Evolutionary conservation across 1,140 invertebrate genomes (phyloP).

Genomic region (Euwallacea fornicatus): DNA sequence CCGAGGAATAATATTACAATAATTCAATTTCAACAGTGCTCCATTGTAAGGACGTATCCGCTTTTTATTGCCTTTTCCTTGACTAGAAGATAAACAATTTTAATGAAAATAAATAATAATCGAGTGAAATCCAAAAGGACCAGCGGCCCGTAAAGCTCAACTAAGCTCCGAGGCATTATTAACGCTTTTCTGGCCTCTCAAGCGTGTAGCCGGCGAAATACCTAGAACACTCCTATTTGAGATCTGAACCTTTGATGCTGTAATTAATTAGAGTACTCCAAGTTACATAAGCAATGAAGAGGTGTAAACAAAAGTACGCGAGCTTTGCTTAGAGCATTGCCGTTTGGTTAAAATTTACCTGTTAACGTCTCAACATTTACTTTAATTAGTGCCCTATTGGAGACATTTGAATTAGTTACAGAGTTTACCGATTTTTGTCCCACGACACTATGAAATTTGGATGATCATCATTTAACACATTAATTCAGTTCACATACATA

Average conservation of each 20-base stretch:
- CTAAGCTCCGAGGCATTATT: conserved; percentile 1
- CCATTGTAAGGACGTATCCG: not conserved
- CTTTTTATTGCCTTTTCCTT: not conserved
- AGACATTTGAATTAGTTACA: not conserved
- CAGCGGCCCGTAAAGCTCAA: not conserved
- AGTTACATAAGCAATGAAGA: not conserved
- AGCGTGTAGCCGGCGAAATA: not conserved
- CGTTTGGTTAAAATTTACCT: too few relatives aligned
- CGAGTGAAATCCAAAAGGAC: not conserved
- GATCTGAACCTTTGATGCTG: conserved; percentile 2
- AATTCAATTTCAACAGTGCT: conserved; percentile 1
- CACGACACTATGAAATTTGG: too few relatives aligned
- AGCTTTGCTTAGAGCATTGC: not conserved
- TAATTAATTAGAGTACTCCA: conserved; percentile 10
- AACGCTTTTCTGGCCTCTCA: conserved; percentile 2
- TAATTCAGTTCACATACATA: too few relatives aligned
- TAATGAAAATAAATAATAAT: too few relatives aligned
- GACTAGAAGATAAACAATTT: too few relatives aligned
- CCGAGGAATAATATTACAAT: conserved; percentile 1
- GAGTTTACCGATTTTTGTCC: too few relatives aligned
- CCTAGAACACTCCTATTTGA: conserved; percentile 5
- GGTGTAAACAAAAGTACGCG: conserved; percentile 5
- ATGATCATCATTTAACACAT: too few relatives aligned
- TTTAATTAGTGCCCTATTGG: not conserved
- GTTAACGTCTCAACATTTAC: too few relatives aligned